Evolutionary conservation across 2,113 vertebrate genomes (phyloP), one percentile per base, ranked within the genome.

Genomic region (Phylloscopus trochilus): DNA sequence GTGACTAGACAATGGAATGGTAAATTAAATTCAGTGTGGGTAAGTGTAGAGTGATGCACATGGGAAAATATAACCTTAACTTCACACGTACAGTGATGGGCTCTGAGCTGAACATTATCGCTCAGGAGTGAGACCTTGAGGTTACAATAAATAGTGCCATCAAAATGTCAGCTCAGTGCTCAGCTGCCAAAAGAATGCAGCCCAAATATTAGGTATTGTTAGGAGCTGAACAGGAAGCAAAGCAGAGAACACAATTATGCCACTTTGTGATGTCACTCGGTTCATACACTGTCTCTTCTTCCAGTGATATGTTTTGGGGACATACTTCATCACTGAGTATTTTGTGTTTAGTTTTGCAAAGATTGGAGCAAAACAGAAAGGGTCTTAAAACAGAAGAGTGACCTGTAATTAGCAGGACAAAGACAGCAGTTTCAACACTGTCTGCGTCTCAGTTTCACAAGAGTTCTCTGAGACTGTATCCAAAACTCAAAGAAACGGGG

Each of bases 31-130:
- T 94, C 89, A 68, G 35, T 84, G 76, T 56, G 69, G 72, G 24
- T 92, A 95, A 96, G 76, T 81, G 94, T 60, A 90, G 75, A 88
- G 89, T 78, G 76, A 90, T 80, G 76, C 79, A 93, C 82, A 78
- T 28, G 80, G 89, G 89, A 94, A 97, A 97, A 93, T 35, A 92
- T 59, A 96, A 94, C 95, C 92, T 92, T 92, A 95, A 91, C 73
- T 94, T 93, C 86, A 89, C 86, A 89, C 44, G 68, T 83, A 83
- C 80, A 37, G 86, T 92, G 92, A 93, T 84, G 68, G 76, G 73
- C 39, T 95, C 83, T 7, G 56, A 96, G 92, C 83, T 81, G 86
- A 95, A 93, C 72, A 92, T 94, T 83, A 94, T 73, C 3, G 0
- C 92, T 88, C 68, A 81, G 86, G 68, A 97, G 73, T 10, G 13